Percentiles rank a stretch among this genome's conserved stretches.
Conservation (phyloP, 92 coral and sea anemone genomes). For the Heliopora coerulea region DNA sequence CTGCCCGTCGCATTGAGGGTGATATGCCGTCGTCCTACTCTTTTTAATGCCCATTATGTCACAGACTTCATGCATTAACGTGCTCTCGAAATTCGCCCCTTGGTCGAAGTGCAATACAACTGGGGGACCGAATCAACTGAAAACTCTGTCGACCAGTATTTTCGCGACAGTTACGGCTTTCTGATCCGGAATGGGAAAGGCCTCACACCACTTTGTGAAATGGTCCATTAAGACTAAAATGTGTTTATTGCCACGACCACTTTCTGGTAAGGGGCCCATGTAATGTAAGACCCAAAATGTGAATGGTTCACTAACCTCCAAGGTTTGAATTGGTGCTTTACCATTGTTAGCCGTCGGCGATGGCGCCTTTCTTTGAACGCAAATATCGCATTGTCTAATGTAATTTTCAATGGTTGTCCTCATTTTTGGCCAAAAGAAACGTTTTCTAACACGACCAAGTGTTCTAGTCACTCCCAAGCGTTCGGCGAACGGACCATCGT, state of each 20-base stretch:
- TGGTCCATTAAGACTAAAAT: slow-evolving; percentile 49
- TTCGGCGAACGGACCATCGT: slow-evolving; percentile 15
- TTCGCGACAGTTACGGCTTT: slow-evolving; percentile 38
- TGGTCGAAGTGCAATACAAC: slow-evolving; percentile 53
- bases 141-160: slow-evolving; percentile 21
- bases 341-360: background rate
- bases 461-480: slow-evolving; percentile 25
- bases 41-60: slow-evolving; percentile 49
- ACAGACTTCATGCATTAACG: slow-evolving; percentile 51
- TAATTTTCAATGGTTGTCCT: slow-evolving; percentile 6
- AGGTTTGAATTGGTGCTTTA: slow-evolving; percentile 36
- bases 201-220: slow-evolving; percentile 51
- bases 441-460: background rate
- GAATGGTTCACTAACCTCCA: slow-evolving; percentile 44
- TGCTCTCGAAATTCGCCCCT: slow-evolving; percentile 55
- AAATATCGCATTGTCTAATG: slow-evolving; percentile 50
- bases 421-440: slow-evolving; percentile 31
- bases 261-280: slow-evolving; percentile 47
- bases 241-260: slow-evolving; percentile 45
- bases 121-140: slow-evolving; percentile 49
- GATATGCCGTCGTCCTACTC: slow-evolving; percentile 43
- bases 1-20: slow-evolving; percentile 47
- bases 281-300: slow-evolving; percentile 50
- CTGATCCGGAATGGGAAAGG: slow-evolving; percentile 45
- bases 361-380: slow-evolving; percentile 14